A percentile compares a stretch with the other conserved stretches of the same genome.
Evolutionary conservation across 2,797 vertebrate genomes (phyloP).

Genomic region (Neoniphon sammara): DNA sequence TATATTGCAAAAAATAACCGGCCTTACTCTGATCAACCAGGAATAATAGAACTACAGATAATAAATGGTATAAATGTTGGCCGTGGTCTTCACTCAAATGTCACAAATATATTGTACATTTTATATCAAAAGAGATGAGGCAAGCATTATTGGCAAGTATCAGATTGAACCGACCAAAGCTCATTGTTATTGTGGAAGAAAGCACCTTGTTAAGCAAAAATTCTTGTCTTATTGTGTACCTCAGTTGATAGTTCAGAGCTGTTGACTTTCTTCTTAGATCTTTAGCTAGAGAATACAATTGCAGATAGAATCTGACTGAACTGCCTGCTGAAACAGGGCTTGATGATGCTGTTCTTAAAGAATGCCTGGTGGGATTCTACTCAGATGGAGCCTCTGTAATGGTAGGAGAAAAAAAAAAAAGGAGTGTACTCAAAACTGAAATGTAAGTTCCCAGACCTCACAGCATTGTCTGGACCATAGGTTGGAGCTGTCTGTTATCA

Average conservation of each 20-base stretch:
- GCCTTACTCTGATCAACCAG: slow-evolving; percentile 19
- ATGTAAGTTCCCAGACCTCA: too few species aligned
- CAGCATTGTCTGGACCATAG: too few species aligned
- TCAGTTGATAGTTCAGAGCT: slow-evolving; percentile 6
- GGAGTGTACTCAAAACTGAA: too few species aligned
- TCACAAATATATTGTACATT: background rate
- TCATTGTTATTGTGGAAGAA: background rate
- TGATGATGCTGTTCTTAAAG: background rate
- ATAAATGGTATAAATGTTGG: slow-evolving; percentile 14
- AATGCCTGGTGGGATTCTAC: background rate
- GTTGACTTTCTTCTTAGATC: slow-evolving; percentile 6
- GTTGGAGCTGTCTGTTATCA: too few species aligned
- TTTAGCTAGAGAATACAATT: background rate
- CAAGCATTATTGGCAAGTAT: slow-evolving; percentile 3
- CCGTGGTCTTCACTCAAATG: slow-evolving; percentile 2
- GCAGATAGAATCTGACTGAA: background rate
- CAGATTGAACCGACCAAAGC: background rate
- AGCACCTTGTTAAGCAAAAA: slow-evolving; percentile 21
- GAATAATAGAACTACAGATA: background rate
- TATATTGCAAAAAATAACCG: slow-evolving; percentile 8
- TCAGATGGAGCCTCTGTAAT: too few species aligned
- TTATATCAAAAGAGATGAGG: slow-evolving; percentile 5
- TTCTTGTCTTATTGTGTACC: slow-evolving; percentile 6
- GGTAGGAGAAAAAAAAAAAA: too few species aligned
- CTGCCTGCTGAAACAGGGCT: background rate